Conservation (phyloP, 1,140 invertebrate species). For the Pachypsylla venusta region DNA sequence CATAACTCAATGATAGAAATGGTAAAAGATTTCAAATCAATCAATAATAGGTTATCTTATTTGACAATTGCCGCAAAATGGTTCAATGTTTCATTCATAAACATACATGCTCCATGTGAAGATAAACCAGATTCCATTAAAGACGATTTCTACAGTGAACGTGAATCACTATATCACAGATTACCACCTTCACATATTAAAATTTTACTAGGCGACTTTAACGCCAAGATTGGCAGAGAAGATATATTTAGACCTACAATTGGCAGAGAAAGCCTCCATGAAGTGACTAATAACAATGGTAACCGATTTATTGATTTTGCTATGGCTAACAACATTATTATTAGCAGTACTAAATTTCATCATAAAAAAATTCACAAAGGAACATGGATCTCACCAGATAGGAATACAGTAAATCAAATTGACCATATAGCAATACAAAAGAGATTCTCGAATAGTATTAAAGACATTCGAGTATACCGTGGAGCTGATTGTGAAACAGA, state of each 20-base stretch:
- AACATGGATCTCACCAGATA: conserved; percentile 20
- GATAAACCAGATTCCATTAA: neutral
- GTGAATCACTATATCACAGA: neutral
- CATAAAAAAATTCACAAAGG: conserved; percentile 22
- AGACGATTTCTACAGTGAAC: conserved; percentile 5
- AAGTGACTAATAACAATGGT: conserved; percentile 18
- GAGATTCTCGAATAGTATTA: conserved; percentile 9
- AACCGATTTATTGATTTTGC: conserved; percentile 19
- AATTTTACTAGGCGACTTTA: conserved; percentile 17
- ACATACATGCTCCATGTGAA: conserved; percentile 9
- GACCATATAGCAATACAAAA: conserved; percentile 19
- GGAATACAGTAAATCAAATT: conserved; percentile 19
- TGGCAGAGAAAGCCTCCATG: conserved; percentile 27
- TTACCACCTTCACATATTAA: conserved; percentile 15
- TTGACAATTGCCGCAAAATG: neutral
- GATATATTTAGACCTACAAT: conserved; percentile 16
- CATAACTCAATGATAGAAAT: neutral
- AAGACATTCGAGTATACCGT: conserved; percentile 17
- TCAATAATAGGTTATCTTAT: conserved; percentile 6
- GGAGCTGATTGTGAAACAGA: conserved; percentile 17
- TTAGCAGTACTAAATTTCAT: conserved; percentile 20
- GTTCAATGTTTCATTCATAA: conserved; percentile 3
- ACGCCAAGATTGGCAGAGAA: conserved; percentile 17
- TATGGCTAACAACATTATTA: conserved; percentile 16
- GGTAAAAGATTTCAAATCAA: conserved; percentile 2